phyloP scores from a whole-genome alignment of 2,797 vertebrate genomes.

The Hoplostethus mediterraneus region DNA sequence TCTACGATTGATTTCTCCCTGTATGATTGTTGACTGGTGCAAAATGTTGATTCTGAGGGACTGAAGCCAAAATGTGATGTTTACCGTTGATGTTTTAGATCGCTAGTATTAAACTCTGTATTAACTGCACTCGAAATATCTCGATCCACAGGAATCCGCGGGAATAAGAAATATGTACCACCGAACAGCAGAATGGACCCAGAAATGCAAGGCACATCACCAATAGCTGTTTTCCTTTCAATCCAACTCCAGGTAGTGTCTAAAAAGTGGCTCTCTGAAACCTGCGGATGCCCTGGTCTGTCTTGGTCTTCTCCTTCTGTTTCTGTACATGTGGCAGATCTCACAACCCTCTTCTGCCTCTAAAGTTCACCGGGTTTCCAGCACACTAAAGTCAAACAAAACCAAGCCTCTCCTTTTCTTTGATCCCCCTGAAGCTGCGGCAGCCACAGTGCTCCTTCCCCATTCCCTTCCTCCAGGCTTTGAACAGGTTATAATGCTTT shows the following conservation, averaged over 20 bases:
- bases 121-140: too few relatives aligned
- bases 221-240: not conserved
- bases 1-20: too few relatives aligned
- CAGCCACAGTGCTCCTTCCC: constrained; percentile 2
- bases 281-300: not conserved
- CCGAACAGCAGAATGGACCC: too few relatives aligned
- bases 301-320: not conserved
- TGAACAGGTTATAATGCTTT: constrained; percentile 18
- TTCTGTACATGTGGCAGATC: constrained; percentile 6
- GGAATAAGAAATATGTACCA: too few relatives aligned
- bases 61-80: too few relatives aligned
- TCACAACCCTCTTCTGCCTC: not conserved
- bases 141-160: too few relatives aligned
- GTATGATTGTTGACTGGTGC: too few relatives aligned
- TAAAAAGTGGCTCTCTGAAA: not conserved
- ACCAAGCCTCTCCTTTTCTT: constrained; percentile 7
- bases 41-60: too few relatives aligned
- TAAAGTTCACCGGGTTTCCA: constrained; percentile 5
- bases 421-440: not conserved
- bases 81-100: too few relatives aligned
- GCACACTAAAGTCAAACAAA: constrained; percentile 29
- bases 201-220: too few relatives aligned
- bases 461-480: constrained; percentile 2
- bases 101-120: too few relatives aligned
- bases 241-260: not conserved